These are phyloP conservation scores for Ametastegia equiseti DNA, from an alignment of 2,888 invertebrate species.

Conservation along the genomic window DNA sequence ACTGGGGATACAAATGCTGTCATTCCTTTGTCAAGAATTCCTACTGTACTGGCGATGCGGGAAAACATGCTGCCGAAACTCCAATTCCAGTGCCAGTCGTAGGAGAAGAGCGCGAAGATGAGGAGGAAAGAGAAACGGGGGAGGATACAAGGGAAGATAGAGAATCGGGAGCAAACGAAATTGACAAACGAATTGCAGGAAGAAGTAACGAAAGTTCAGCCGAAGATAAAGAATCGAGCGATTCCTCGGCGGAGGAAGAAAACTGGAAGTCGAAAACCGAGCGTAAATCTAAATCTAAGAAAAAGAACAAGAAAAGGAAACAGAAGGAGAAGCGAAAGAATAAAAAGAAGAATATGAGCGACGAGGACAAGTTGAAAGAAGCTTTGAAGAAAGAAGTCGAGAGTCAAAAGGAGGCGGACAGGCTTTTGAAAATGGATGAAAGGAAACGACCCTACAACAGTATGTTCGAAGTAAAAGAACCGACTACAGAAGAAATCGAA, in stretches of 20 bases:
- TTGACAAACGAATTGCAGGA: constrained; percentile 53
- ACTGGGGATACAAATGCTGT: constrained; percentile 98
- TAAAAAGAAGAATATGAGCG: constrained; percentile 68
- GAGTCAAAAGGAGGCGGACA: constrained; percentile 80
- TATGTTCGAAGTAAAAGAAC: constrained; percentile 89
- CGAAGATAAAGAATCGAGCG: constrained; percentile 72
- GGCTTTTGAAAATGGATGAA: constrained; percentile 87
- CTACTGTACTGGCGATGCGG: constrained; percentile 90
- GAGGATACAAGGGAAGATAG: constrained; percentile 55
- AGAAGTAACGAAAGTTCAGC: constrained; percentile 67
- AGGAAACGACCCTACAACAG: constrained; percentile 96
- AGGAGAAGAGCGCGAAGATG: constrained; percentile 52
- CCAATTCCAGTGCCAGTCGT: constrained; percentile 35
- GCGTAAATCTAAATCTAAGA: constrained; percentile 76
- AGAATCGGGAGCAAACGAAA: constrained; percentile 52
- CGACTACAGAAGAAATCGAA: constrained; percentile 95
- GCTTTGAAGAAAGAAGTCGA: constrained; percentile 83
- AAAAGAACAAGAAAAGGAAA: constrained; percentile 77
- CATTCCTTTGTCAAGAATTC: constrained; percentile 94
- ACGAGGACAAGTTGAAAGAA: constrained; percentile 79
- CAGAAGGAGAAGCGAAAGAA: constrained; percentile 74
- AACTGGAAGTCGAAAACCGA: constrained; percentile 72
- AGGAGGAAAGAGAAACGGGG: constrained; percentile 66
- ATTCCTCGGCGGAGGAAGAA: constrained; percentile 77
- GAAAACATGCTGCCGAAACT: constrained; percentile 68